Conservation (phyloP, 2,113 vertebrate species). For the Eupsittula cactorum region DNA sequence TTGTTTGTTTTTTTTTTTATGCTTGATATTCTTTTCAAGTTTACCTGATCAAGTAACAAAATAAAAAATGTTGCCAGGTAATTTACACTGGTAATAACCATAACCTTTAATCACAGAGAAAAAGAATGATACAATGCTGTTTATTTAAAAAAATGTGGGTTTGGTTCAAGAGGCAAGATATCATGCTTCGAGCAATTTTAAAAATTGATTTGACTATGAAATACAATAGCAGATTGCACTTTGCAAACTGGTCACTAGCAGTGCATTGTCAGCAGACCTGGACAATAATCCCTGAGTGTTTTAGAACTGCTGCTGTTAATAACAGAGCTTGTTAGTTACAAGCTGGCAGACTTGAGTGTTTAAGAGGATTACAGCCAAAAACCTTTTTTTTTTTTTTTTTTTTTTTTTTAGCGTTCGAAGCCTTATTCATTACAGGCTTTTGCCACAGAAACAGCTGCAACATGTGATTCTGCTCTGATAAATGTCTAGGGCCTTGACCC, state of each 20-base stretch:
- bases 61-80: constrained; percentile 71
- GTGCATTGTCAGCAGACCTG: constrained; percentile 72
- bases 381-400: neutral
- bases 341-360: constrained; percentile 75
- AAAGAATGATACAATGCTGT: constrained; percentile 63
- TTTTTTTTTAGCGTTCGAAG: constrained; percentile 66
- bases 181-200: constrained; percentile 68
- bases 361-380: constrained; percentile 79
- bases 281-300: constrained; percentile 73
- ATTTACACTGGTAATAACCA: constrained; percentile 75
- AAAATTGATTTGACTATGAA: constrained; percentile 71
- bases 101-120: constrained; percentile 76
- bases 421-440: constrained; percentile 63
- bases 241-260: constrained; percentile 75
- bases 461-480: constrained; percentile 13
- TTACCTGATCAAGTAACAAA: constrained; percentile 76
- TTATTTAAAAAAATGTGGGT: constrained; percentile 2
- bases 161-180: constrained; percentile 41
- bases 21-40: constrained; percentile 78
- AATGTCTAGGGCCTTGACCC: neutral
- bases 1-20: constrained; percentile 53
- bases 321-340: constrained; percentile 77
- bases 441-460: constrained; percentile 44
- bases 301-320: constrained; percentile 67
- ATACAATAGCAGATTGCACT: constrained; percentile 73